Base-by-base conservation (phyloP, 2,797 vertebrate genomes). In the Notoglanidium macrostoma region DNA sequence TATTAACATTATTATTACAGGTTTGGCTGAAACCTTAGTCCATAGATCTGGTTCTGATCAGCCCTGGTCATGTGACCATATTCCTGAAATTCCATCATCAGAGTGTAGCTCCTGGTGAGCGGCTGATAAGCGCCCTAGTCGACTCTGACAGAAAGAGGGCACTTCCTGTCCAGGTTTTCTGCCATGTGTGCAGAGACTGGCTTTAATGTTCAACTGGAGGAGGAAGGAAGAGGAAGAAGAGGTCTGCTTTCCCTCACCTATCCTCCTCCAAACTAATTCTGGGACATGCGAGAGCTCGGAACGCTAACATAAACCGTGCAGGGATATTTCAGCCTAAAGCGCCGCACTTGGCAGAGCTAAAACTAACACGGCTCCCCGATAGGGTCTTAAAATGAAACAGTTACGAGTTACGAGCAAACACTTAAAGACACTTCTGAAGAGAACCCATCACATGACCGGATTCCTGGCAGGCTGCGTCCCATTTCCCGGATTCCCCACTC, bases 231-330 rank as follows among this genome's bases (percentile, higher is more conserved):
- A 67, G 57, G 26, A 65, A n/a, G 23, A 21, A 1, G 40, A 32
- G 78, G 49, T 78, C 85, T 78, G 84, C 63, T 83, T 83, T 72
- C 68, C 61, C 63, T 86, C 79, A 83, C 72, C 63, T 40, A 21
- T 83, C 63, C 61, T 83, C 79, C 65, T 78, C 32, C 44, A 57
- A 63, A 44, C 79, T 83, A 63, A 86, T 77, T 78, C 29, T 12
- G 59, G 59, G 51, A 67, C 84, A 26, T 12, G 72, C 35, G 51
- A 86, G 57, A 65, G 70, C 59, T 59, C 21, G 8, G 61, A 59
- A 51, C 72, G 15, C 49, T 86, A 51, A 76, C 35, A 46, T 77
- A 86, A 88, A 77, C 70, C 51, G 76, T 67, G 10, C 77, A 74
- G 77, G 84, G 67, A 79, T 72, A 79, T 77, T 78, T 83, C 51